These are phyloP conservation scores for Anser cygnoides DNA, from an alignment of 2,113 vertebrate genomes.

Conservation along the genomic window DNA sequence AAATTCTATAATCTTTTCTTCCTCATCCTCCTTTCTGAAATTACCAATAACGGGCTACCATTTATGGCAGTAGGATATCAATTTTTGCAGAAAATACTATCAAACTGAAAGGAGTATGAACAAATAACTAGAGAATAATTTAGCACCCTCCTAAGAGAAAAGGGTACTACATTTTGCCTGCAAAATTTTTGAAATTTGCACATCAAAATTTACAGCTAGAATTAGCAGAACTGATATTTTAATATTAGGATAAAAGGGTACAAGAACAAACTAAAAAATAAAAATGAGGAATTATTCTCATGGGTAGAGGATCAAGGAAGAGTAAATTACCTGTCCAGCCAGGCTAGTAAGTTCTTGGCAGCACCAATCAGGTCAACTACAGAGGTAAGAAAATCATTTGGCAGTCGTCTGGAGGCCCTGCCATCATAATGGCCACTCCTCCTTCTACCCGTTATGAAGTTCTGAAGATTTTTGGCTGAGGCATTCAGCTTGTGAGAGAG, in stretches of 20 bases:
- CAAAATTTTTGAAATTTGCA: neutral
- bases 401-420: slow-evolving; percentile 85
- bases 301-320: neutral
- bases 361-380: slow-evolving; percentile 91
- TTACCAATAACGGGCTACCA: neutral
- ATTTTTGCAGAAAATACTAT: neutral
- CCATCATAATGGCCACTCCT: slow-evolving; percentile 89
- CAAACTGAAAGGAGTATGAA: neutral
- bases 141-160: neutral
- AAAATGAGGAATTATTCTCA: neutral
- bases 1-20: neutral
- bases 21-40: neutral
- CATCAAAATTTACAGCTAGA: neutral
- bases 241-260: neutral
- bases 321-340: slow-evolving; percentile 89
- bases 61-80: neutral
- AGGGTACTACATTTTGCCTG: neutral
- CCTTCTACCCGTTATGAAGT: slow-evolving; percentile 89
- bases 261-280: neutral
- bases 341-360: slow-evolving; percentile 90
- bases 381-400: slow-evolving; percentile 89
- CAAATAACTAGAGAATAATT: neutral
- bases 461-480: slow-evolving; percentile 92
- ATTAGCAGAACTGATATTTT: neutral
- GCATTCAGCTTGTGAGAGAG: slow-evolving; percentile 91